phyloP scores from a whole-genome alignment of 2,113 vertebrate species.

The Nothobranchius furzeri region DNA sequence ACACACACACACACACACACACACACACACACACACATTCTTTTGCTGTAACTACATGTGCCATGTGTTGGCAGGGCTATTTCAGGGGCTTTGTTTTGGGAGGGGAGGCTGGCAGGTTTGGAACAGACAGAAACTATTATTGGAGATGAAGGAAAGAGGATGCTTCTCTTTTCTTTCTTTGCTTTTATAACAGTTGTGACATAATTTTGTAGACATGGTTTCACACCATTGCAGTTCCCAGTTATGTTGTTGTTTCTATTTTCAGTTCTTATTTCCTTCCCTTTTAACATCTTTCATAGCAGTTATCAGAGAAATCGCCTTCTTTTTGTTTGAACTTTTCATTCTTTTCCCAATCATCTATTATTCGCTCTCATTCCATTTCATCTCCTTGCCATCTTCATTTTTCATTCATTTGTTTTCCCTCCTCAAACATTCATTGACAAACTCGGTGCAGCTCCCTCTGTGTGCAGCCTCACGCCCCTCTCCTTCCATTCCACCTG shows the following conservation, averaged over 20 bases:
- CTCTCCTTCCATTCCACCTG: constrained; percentile 13
- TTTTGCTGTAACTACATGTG: constrained; percentile 57
- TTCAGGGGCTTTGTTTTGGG: constrained; percentile 70
- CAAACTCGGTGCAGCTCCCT: constrained; percentile 14
- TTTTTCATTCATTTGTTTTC: constrained; percentile 51
- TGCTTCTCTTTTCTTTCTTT: constrained; percentile 1
- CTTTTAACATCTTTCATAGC: constrained; percentile 11
- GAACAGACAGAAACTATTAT: constrained; percentile 57
- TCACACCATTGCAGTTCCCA: constrained; percentile 19
- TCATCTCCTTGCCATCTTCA: constrained; percentile 16
- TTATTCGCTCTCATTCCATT: constrained; percentile 26
- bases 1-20: constrained; percentile 8
- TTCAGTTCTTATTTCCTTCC: not conserved
- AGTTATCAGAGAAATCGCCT: constrained; percentile 4
- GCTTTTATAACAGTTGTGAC: constrained; percentile 33
- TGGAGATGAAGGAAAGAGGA: constrained; percentile 61
- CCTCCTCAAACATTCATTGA: constrained; percentile 43
- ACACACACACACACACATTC: constrained; percentile 27
- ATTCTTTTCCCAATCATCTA: constrained; percentile 31
- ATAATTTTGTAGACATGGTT: constrained; percentile 34
- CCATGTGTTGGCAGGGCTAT: constrained; percentile 69
- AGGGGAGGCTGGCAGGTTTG: constrained; percentile 55
- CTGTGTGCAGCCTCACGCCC: constrained; percentile 15
- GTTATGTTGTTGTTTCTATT: not conserved
- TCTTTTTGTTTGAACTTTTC: constrained; percentile 36